Conservation (phyloP, 2,888 invertebrate genomes). For the Agrilus cyanescens region DNA sequence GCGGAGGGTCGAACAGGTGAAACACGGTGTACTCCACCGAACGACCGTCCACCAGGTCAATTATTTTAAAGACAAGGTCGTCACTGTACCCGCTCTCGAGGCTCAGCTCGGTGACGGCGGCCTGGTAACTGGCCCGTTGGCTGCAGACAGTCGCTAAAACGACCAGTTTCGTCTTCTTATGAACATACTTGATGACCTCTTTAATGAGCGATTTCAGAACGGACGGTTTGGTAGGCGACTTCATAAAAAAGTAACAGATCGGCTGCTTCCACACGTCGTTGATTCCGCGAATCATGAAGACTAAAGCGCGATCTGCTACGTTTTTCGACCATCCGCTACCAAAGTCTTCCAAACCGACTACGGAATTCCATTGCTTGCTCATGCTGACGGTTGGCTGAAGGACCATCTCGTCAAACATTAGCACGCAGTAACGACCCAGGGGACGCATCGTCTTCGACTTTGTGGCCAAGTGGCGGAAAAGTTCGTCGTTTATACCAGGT, state of each 20-base stretch:
- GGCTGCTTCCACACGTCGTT: neutral
- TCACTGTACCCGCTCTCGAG: neutral
- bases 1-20: neutral
- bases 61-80: no score
- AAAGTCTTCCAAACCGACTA: neutral
- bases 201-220: neutral
- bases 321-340: no score
- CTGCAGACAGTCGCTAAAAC: neutral
- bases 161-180: neutral
- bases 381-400: no score
- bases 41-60: no score
- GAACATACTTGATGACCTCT: neutral
- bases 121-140: neutral
- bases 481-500: no score
- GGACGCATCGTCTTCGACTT: no score
- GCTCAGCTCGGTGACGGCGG: neutral
- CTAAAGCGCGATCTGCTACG: neutral
- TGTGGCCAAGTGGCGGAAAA: no score
- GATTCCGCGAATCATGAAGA: neutral
- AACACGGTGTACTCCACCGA: no score
- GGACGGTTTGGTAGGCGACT: neutral
- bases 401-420: no score
- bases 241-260: neutral
- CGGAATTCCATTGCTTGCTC: constrained; percentile 6
- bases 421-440: no score